Evolutionary conservation across 1,140 invertebrate genomes (phyloP).

Genomic region (Saccostrea echinata): DNA sequence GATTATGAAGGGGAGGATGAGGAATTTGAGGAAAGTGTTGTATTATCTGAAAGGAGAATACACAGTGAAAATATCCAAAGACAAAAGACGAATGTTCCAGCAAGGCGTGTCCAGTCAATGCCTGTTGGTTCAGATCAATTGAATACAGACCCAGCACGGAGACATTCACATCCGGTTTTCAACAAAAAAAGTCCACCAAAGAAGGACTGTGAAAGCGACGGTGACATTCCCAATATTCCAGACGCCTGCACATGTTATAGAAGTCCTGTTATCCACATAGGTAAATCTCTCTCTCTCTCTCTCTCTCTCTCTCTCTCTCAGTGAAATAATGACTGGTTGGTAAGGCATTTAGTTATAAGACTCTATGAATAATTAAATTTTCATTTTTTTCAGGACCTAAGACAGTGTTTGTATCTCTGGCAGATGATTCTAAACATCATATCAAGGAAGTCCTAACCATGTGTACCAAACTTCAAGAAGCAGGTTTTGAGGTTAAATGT

Average conservation of each 20-base stretch:
- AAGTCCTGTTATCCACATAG: neutral
- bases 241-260: slow-evolving; percentile 11
- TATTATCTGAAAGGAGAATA: neutral
- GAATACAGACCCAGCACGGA: neutral
- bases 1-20: neutral
- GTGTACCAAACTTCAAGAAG: slow-evolving; percentile 12
- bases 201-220: slow-evolving; percentile 8
- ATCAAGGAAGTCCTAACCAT: slow-evolving; percentile 26
- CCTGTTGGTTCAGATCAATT: neutral
- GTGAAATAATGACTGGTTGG: neutral
- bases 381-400: neutral
- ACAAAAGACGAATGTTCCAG: neutral
- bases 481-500: slow-evolving; percentile 27
- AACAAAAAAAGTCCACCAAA: neutral
- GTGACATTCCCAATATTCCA: slow-evolving; percentile 16
- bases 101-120: neutral
- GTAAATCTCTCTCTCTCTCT: slow-evolving; percentile 20
- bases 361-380: neutral
- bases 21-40: neutral
- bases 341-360: no score
- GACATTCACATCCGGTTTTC: neutral
- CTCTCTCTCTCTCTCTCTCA: neutral
- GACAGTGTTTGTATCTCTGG: slow-evolving; percentile 5
- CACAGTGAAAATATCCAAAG: neutral
- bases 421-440: slow-evolving; percentile 32